phyloP scores from a whole-genome alignment of 92 coral and sea anemone genomes.

The Phenganax stokvisi region DNA sequence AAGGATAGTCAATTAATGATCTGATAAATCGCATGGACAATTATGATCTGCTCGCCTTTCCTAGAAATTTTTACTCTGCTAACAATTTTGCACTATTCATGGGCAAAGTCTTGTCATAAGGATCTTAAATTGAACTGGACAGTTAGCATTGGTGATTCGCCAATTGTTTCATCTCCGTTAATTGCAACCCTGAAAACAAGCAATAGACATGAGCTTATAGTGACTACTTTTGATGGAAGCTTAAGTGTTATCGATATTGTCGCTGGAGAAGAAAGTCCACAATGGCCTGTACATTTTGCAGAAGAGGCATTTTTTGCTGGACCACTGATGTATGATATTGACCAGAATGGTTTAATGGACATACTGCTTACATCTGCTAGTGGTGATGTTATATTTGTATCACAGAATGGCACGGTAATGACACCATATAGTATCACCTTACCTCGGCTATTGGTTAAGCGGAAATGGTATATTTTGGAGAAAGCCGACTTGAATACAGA shows the following conservation, averaged over 20 bases:
- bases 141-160: slow-evolving; percentile 65
- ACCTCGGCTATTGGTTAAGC: slow-evolving; percentile 15
- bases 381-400: slow-evolving; percentile 59
- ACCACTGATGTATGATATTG: slow-evolving; percentile 78
- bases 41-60: not conserved
- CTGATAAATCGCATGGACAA: not conserved
- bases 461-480: slow-evolving; percentile 18
- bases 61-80: not conserved
- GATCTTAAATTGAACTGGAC: slow-evolving; percentile 67
- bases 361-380: slow-evolving; percentile 62
- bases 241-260: slow-evolving; percentile 68
- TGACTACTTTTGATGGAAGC: slow-evolving; percentile 71
- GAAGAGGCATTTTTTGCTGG: slow-evolving; percentile 69
- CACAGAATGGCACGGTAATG: slow-evolving; percentile 61
- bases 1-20: too few species aligned
- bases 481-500: not conserved
- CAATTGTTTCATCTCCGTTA: slow-evolving; percentile 78
- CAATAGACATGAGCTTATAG: slow-evolving; percentile 63
- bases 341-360: slow-evolving; percentile 79
- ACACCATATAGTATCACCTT: slow-evolving; percentile 45
- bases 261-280: slow-evolving; percentile 63
- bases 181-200: slow-evolving; percentile 69
- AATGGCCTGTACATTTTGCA: slow-evolving; percentile 73
- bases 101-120: slow-evolving; percentile 62
- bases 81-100: slow-evolving; percentile 3